Base-by-base conservation (phyloP, 2,888 invertebrate genomes). In the Rapana venosa region DNA sequence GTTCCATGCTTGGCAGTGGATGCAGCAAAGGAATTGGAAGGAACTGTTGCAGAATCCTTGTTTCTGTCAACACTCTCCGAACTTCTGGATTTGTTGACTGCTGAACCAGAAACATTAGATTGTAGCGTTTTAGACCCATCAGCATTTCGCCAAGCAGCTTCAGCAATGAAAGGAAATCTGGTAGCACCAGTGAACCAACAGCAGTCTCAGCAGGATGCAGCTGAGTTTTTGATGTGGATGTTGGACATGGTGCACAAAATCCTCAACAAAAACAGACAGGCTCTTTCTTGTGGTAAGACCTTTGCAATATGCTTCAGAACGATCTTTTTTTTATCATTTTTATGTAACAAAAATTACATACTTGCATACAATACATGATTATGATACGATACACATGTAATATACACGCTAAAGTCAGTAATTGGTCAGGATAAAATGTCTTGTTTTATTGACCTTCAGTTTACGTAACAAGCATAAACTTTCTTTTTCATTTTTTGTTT, bases 151-250 rank as follows among this genome's bases (percentile, higher is more conserved):
- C 93, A 94, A 89, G 93, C 94, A 70, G 93, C 93, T 20, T 93
- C 94, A 17, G 88, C 92, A 13, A 86, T 95, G 61, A 92, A 93
- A 32, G 90, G 92, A 58, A 89, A 91, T 15, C 91, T 95, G 26
- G 93, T 95, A 26, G 92, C 93, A 0, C 92, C 92, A 17, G 93
- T 93, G 15, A 92, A 92, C 84, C 92, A 93, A 74, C 90, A 92
- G 15, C 94, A 95, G 91, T 84, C 87, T 6, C 95, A 95, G 92
- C 95, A 95, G 88, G 96, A 96, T 92, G 94, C 95, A 13, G 95
- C 94, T 56, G 96, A 96, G 92, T 95, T 95, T 91, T 93, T 95
- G 77, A 95, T 94, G 94, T 95, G 95, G 95, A 91, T 95, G 56
- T 92, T 95, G 87, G 94, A 94, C 74, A 92, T 92, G 13, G 89